Conservation (phyloP, 1,140 invertebrate genomes). For the Drosophila mojavensis region DNA sequence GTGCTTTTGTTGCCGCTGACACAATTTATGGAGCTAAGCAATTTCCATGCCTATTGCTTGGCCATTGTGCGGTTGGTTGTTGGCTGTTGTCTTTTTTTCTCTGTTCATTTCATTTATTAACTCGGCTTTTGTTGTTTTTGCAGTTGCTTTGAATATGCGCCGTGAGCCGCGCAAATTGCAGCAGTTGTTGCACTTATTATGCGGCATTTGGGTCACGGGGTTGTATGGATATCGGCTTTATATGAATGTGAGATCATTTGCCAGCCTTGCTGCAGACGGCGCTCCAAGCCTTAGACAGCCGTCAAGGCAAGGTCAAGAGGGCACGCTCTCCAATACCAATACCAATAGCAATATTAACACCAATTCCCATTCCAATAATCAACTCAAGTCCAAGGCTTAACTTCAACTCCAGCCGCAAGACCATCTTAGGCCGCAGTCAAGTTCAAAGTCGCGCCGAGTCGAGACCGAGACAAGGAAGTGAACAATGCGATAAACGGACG, state of each 20-base stretch:
- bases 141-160: slow-evolving; percentile 4
- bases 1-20: slow-evolving; percentile 53
- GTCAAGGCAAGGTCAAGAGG: background rate
- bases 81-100: background rate
- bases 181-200: slow-evolving; percentile 36
- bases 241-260: background rate
- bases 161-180: slow-evolving; percentile 13
- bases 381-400: slow-evolving; percentile 13
- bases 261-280: background rate
- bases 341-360: background rate
- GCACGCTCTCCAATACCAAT: background rate
- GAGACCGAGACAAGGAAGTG: slow-evolving; percentile 19
- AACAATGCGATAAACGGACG: slow-evolving; percentile 45
- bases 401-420: slow-evolving; percentile 7
- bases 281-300: background rate
- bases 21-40: slow-evolving; percentile 56
- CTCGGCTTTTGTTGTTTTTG: slow-evolving; percentile 40
- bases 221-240: slow-evolving; percentile 1
- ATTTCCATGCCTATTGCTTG: slow-evolving; percentile 40
- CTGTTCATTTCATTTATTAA: slow-evolving; percentile 32
- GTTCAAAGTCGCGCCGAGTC: slow-evolving; percentile 56
- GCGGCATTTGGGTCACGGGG: slow-evolving; percentile 56
- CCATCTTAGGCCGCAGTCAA: slow-evolving; percentile 26
- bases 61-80: slow-evolving; percentile 32
- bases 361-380: background rate